phyloP scores from a whole-genome alignment of 2,113 vertebrate species.

The Dolichotis patagonum region DNA sequence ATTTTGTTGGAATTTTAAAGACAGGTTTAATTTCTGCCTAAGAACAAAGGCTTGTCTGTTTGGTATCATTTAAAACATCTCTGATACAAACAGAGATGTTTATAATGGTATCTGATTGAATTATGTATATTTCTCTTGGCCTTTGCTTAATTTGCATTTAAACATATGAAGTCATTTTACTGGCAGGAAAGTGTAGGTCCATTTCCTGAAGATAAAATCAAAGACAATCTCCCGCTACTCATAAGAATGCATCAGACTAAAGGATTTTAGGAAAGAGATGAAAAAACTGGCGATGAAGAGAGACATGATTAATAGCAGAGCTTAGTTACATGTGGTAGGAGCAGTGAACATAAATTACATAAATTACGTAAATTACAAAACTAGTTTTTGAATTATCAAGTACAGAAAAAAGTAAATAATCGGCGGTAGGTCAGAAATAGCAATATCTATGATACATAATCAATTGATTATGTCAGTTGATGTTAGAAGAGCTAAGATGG shows the following conservation, averaged over 20 bases:
- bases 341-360: background rate
- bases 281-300: background rate
- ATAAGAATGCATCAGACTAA: background rate
- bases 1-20: constrained; percentile 35
- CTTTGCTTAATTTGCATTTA: constrained; percentile 12
- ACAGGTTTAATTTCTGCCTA: background rate
- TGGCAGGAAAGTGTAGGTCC: background rate
- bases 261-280: background rate
- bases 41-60: background rate
- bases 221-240: background rate
- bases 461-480: background rate
- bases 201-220: constrained; percentile 1
- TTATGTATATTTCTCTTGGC: background rate
- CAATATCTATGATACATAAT: too few species aligned
- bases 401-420: background rate
- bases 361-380: background rate
- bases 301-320: background rate
- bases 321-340: background rate
- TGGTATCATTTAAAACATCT: background rate
- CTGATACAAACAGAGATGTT: background rate
- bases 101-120: background rate
- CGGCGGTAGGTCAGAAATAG: background rate
- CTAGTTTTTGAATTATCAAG: background rate
- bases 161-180: background rate
- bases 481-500: background rate